Percentiles rank a stretch among this genome's conserved stretches.
These are phyloP conservation scores for Halcyon badia DNA, from an alignment of 2,797 vertebrate species.

Conservation along the genomic window DNA sequence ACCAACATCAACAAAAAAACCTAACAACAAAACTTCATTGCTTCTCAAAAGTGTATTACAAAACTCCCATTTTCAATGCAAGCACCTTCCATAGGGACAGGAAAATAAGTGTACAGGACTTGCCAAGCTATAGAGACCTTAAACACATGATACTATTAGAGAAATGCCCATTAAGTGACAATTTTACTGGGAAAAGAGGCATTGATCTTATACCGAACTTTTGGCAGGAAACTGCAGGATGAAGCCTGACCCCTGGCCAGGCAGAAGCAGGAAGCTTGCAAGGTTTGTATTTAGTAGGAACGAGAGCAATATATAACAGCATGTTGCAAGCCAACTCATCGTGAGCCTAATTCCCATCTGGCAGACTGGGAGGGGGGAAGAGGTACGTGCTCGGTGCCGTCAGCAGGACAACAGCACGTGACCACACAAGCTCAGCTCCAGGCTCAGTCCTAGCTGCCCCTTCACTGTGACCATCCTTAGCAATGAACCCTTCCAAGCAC, in stretches of 20 bases:
- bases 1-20: no score
- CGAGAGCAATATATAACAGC: not conserved
- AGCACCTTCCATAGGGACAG: not conserved
- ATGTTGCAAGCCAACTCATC: not conserved
- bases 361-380: not conserved
- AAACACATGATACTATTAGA: not conserved
- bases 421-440: not conserved
- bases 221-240: not conserved
- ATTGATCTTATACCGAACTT: not conserved
- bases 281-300: not conserved
- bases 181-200: not conserved
- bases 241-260: not conserved
- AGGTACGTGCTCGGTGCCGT: accelerated
- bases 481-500: not conserved
- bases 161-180: not conserved
- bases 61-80: not conserved
- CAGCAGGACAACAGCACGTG: accelerated
- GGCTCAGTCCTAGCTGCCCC: not conserved
- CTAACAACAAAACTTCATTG: not conserved
- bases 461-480: not conserved
- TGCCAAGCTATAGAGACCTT: not conserved
- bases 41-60: not conserved
- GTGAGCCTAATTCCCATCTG: accelerated
- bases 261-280: not conserved
- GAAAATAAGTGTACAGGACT: not conserved